A percentile compares a stretch with the other conserved stretches of the same genome.
These are phyloP conservation scores for Marmota monax DNA, from an alignment of 2,113 vertebrate species.

Conservation along the genomic window DNA sequence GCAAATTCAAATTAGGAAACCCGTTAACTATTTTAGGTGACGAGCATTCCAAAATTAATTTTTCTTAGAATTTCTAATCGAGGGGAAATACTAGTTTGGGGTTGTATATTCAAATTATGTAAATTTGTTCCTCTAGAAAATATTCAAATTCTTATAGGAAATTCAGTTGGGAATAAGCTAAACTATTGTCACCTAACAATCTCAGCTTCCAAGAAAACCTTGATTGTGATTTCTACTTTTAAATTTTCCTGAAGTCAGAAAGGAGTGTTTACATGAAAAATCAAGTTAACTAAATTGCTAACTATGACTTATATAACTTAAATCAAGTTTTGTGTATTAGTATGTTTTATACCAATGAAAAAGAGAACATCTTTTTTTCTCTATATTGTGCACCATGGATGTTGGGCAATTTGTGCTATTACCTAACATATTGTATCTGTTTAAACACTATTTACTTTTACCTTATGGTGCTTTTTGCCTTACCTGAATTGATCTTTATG, in stretches of 20 bases:
- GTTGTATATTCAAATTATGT: not conserved
- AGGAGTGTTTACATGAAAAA: constrained; percentile 60
- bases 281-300: not conserved
- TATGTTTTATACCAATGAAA: not conserved
- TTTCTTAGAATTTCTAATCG: not conserved
- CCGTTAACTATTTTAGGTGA: not conserved
- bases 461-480: not conserved
- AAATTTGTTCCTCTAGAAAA: constrained; percentile 43
- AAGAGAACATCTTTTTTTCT: not conserved
- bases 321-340: not conserved
- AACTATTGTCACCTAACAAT: not conserved
- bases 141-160: constrained; percentile 6
- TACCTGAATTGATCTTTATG: not conserved
- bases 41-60: constrained; percentile 16
- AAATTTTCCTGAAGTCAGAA: constrained; percentile 35
- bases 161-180: not conserved
- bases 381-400: not conserved
- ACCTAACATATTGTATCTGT: not conserved
- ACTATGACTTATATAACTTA: not conserved
- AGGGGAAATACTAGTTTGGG: not conserved
- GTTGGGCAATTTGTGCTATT: not conserved
- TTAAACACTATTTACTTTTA: not conserved
- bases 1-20: not conserved
- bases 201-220: constrained; percentile 17
- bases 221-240: constrained; percentile 16